A percentile compares a stretch with the other conserved stretches of the same genome.
phyloP scores from a whole-genome alignment of 2,113 vertebrate species.

The Solea solea region DNA sequence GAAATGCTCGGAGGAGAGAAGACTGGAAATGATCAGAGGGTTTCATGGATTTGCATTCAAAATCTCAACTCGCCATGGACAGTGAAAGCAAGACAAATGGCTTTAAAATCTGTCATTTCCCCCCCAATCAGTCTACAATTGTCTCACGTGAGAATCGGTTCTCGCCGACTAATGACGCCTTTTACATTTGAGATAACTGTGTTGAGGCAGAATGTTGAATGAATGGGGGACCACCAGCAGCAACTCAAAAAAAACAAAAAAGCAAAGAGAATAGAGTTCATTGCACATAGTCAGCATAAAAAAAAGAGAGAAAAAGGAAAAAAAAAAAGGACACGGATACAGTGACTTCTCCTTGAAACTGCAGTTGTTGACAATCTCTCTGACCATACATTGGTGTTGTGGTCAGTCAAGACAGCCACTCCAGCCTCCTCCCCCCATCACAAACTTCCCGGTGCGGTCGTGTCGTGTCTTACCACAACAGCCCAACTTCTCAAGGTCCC shows the following conservation, averaged over 20 bases:
- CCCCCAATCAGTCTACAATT: too few species aligned
- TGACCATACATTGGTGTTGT: slow-evolving; percentile 30
- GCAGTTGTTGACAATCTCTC: slow-evolving; percentile 9
- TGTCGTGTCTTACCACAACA: slow-evolving; percentile 41
- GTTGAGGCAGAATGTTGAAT: background rate
- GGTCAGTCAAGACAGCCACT: slow-evolving; percentile 30
- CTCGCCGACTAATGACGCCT: too few species aligned
- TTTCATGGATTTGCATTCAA: slow-evolving; percentile 11
- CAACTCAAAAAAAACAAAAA: background rate
- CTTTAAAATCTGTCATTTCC: background rate
- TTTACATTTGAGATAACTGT: background rate
- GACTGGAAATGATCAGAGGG: slow-evolving; percentile 22
- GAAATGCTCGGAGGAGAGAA: slow-evolving; percentile 37
- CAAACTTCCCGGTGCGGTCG: slow-evolving; percentile 6
- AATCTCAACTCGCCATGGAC: background rate
- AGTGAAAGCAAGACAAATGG: background rate
- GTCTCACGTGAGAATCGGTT: background rate
- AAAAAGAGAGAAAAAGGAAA: background rate
- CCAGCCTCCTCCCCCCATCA: background rate
- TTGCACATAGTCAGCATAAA: background rate
- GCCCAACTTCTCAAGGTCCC: slow-evolving; percentile 23
- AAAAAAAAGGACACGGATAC: background rate
- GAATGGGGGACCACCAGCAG: background rate
- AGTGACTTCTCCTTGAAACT: background rate
- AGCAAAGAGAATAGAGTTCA: background rate